Percentiles rank a stretch among this genome's conserved stretches.
Evolutionary conservation across 2,888 invertebrate genomes (phyloP).

Genomic region (Epistrophe eligans): DNA sequence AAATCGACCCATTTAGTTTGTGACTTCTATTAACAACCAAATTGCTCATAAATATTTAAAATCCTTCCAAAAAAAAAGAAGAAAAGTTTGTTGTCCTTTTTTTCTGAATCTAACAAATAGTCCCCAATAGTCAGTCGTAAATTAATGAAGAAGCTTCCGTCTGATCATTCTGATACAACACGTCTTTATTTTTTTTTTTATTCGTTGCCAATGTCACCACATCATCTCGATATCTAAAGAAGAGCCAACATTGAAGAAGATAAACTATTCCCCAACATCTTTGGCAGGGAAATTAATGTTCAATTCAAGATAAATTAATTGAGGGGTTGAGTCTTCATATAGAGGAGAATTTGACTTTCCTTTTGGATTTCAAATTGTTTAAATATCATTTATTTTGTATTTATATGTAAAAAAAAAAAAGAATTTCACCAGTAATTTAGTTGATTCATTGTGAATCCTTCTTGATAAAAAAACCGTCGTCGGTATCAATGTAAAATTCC

Average conservation of each 20-base stretch:
- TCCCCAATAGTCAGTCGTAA: slow-evolving; percentile 49
- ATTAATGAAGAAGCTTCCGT: slow-evolving; percentile 71
- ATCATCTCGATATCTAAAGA: slow-evolving; percentile 54
- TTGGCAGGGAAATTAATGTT: slow-evolving; percentile 66
- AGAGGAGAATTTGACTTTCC: not conserved
- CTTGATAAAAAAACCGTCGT: not conserved
- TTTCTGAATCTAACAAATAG: slow-evolving; percentile 47
- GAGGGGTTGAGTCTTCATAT: slow-evolving; percentile 9
- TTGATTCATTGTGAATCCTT: not conserved
- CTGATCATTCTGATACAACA: slow-evolving; percentile 77
- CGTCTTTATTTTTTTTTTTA: slow-evolving; percentile 75
- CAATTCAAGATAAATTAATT: slow-evolving; percentile 58
- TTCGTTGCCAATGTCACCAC: slow-evolving; percentile 63
- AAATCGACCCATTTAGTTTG: slow-evolving; percentile 40
- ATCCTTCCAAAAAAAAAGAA: slow-evolving; percentile 4
- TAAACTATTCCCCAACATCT: slow-evolving; percentile 67
- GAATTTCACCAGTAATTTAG: not conserved
- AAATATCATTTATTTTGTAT: slow-evolving; percentile 23
- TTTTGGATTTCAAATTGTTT: slow-evolving; percentile 48
- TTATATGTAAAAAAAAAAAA: slow-evolving; percentile 28
- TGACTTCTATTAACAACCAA: slow-evolving; percentile 56
- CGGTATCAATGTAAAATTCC: too few species aligned
- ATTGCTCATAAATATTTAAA: slow-evolving; percentile 74
- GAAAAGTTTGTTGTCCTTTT: slow-evolving; percentile 3
- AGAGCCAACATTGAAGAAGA: slow-evolving; percentile 53